Evolutionary conservation across 2,797 vertebrate genomes (phyloP).

Genomic region (Netta rufina): DNA sequence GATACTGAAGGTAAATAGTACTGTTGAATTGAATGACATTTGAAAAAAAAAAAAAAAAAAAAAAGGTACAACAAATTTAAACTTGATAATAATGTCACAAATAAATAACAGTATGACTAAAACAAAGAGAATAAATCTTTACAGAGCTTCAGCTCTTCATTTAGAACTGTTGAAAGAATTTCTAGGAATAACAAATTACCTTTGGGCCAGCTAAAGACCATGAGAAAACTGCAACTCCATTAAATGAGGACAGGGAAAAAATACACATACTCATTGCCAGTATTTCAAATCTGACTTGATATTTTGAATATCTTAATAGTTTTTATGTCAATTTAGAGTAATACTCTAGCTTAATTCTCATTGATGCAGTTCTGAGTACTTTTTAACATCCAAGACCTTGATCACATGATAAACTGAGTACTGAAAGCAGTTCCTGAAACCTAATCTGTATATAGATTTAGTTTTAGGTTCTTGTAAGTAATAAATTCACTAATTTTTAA

Average conservation of each 20-base stretch:
- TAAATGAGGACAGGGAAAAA: not conserved
- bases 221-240: not conserved
- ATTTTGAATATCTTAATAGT: not conserved
- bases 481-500: not conserved
- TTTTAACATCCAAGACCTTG: not conserved
- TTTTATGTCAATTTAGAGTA: not conserved
- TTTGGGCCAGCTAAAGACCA: not conserved
- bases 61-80: not conserved
- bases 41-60: not conserved
- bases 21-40: not conserved
- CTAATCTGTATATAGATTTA: not conserved
- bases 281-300: not conserved
- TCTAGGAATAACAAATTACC: not conserved
- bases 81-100: not conserved
- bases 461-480: not conserved
- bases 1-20: not conserved
- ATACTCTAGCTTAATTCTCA: not conserved
- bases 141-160: not conserved
- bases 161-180: not conserved
- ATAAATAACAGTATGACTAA: not conserved
- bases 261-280: too few relatives aligned
- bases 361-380: not conserved
- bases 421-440: not conserved
- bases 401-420: not conserved
- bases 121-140: not conserved